Evolutionary conservation across 2,113 vertebrate genomes (phyloP), one percentile per base, ranked within the genome.

Genomic region (Hipposideros armiger): DNA sequence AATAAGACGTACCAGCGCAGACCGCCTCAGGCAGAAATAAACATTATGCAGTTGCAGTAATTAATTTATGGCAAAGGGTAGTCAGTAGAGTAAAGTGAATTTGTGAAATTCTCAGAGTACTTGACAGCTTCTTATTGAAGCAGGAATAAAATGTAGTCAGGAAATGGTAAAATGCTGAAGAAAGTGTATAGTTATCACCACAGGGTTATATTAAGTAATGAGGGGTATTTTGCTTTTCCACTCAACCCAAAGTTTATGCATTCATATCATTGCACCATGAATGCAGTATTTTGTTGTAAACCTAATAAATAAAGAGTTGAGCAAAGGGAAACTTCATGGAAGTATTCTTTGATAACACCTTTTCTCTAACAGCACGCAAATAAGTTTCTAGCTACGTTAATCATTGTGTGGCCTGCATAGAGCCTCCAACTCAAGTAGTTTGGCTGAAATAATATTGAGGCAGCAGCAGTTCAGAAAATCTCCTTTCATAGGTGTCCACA

Each of bases 31-130:
- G 90, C 76, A 97, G 89, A 74, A 97, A 91, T 85, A 67, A 93
- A 62, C 58, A 77, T 58, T 92, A 66, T 56, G 72, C 73, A 82
- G 94, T 96, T 95, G 70, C 64, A 93, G 92, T 97, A 90, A 95
- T 97, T 97, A 96, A 91, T 90, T 95, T 95, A 96, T 94, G 93
- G 95, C 87, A 89, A 94, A 88, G 42, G 64, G 14, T 81, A 94
- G 90, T 87, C 93, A 84, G 91, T 32, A 76, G 82, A 72, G 70
- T 76, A 11, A 47, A 94, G 80, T 74, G 87, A 90, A 96, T 97
- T 72, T 87, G 73, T 67, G 93, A 84, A 93, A 91, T 90, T 52
- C 72, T 83, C 67, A 64, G 95, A 90, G 66, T 91, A 56, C 78
- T 73, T 94, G 97, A 85, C 95, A 92, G 40, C 26, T 91, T 95